Evolutionary conservation across 2,113 vertebrate genomes (phyloP).

Genomic region (Nyctibius bracteatus): DNA sequence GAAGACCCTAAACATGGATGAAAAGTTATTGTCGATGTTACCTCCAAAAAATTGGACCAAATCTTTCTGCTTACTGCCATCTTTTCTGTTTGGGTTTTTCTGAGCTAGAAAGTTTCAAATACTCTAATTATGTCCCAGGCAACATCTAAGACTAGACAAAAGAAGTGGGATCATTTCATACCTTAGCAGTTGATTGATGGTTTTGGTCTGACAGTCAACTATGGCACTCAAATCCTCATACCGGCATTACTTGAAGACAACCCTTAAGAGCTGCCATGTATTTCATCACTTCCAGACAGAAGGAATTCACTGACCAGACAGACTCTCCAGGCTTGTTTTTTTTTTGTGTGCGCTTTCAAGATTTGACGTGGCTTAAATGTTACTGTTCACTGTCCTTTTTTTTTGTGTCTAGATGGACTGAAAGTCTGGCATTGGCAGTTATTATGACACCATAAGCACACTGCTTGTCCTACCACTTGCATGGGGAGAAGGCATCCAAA

Average conservation of each 20-base stretch:
- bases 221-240: background rate
- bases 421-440: background rate
- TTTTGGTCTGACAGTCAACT: background rate
- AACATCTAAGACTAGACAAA: background rate
- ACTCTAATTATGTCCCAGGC: background rate
- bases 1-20: background rate
- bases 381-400: background rate
- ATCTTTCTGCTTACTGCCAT: background rate
- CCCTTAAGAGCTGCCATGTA: background rate
- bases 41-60: background rate
- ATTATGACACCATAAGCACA: background rate
- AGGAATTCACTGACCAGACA: constrained; percentile 41
- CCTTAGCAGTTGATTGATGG: background rate
- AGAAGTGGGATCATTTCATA: background rate
- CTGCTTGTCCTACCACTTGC: background rate
- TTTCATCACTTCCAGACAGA: constrained; percentile 21
- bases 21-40: background rate
- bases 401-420: background rate
- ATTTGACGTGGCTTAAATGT: background rate
- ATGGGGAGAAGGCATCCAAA: background rate
- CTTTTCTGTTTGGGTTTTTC: background rate
- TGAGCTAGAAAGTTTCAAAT: background rate
- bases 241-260: background rate
- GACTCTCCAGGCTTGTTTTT: background rate
- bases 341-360: background rate